A percentile compares a stretch with the other conserved stretches of the same genome.
phyloP scores from a whole-genome alignment of 1,140 invertebrate species.

The Lysiphlebus fabarum region DNA sequence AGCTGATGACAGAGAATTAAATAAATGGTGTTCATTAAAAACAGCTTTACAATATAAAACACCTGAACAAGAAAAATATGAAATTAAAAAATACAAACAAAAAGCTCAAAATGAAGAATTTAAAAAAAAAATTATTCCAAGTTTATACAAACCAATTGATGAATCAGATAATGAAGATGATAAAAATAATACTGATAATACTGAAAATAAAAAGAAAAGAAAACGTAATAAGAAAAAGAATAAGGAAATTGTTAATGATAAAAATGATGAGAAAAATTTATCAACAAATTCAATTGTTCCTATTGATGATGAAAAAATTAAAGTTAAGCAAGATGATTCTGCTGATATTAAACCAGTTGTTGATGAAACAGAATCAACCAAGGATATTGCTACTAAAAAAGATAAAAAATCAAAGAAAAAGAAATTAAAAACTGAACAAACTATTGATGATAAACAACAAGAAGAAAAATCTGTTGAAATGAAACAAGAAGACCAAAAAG shows the following conservation, averaged over 20 bases:
- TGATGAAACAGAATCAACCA: too few species aligned
- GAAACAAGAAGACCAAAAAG: background rate
- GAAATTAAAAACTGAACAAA: background rate
- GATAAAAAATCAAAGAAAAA: too few species aligned
- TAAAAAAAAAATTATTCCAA: conserved; percentile 83
- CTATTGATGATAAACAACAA: background rate
- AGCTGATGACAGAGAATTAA: conserved; percentile 89
- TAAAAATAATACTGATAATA: conserved; percentile 2
- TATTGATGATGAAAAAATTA: too few species aligned
- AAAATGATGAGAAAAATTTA: background rate
- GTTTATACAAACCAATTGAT: conserved; percentile 60
- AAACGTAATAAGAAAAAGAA: conserved; percentile 32
- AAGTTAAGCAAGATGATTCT: background rate
- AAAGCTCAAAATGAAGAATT: conserved; percentile 71
- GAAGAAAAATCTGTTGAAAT: background rate
- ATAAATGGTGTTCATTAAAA: conserved; percentile 91
- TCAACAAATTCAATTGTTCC: too few species aligned
- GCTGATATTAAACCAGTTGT: background rate
- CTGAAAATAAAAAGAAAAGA: conserved; percentile 24
- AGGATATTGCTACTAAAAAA: too few species aligned
- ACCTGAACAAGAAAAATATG: conserved; percentile 75
- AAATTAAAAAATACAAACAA: conserved; percentile 71
- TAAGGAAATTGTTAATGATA: conserved; percentile 12
- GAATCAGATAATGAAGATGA: conserved; percentile 20
- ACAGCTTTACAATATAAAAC: conserved; percentile 79